These are phyloP conservation scores for Clarias gariepinus DNA, from an alignment of 2,113 vertebrate species.

Conservation along the genomic window DNA sequence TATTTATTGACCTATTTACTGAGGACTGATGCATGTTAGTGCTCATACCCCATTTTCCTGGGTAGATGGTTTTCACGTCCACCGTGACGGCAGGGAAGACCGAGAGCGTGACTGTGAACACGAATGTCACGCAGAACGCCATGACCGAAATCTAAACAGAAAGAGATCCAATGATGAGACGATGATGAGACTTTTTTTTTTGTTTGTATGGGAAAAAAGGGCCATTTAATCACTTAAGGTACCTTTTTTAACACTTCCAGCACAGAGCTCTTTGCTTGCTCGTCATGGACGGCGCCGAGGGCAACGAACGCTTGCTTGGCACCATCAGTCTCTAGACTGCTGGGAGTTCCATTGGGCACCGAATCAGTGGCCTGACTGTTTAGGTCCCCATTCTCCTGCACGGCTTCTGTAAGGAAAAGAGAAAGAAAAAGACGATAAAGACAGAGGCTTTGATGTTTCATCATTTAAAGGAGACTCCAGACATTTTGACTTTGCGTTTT, in stretches of 20 bases:
- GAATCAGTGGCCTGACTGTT: slow-evolving; percentile 56
- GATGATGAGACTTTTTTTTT: too few relatives aligned
- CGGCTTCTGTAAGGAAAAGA: not conserved
- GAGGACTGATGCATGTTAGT: not conserved
- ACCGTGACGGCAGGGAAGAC: slow-evolving; percentile 85
- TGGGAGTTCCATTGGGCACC: not conserved
- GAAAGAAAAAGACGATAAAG: not conserved
- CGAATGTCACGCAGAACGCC: slow-evolving; percentile 83
- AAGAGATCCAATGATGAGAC: not conserved
- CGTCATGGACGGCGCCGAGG: slow-evolving; percentile 51
- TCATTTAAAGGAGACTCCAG: not conserved
- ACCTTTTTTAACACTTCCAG: slow-evolving; percentile 79
- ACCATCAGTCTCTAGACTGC: not conserved
- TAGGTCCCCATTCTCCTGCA: slow-evolving; percentile 47
- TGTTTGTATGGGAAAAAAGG: not conserved
- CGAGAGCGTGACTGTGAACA: slow-evolving; percentile 83
- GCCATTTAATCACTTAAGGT: not conserved
- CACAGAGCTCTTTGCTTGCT: slow-evolving; percentile 66
- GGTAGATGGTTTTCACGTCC: slow-evolving; percentile 69
- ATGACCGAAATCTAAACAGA: slow-evolving; percentile 79
- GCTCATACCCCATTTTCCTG: slow-evolving; percentile 74
- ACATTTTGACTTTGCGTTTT: not conserved
- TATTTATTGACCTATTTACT: not conserved
- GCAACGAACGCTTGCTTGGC: slow-evolving; percentile 59
- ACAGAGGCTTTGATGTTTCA: not conserved